Conservation (phyloP, 2,888 invertebrate genomes). For the Acheta domesticus region DNA sequence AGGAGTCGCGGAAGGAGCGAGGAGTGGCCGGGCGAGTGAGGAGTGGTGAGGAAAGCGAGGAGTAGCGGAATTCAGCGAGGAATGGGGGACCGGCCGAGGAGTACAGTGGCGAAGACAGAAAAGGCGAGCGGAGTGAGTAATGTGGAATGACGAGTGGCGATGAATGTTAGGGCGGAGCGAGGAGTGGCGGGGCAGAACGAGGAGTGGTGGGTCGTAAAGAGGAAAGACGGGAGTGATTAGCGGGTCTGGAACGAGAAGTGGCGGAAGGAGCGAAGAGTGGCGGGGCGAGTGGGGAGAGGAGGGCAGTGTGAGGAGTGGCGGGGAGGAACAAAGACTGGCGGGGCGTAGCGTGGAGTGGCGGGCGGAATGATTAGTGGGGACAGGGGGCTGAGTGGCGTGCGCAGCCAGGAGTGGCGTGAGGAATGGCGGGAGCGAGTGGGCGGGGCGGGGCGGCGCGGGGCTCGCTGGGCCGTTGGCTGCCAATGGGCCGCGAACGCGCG, state of each 20-base stretch:
- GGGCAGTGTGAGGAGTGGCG: too few relatives aligned
- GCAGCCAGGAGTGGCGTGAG: too few relatives aligned
- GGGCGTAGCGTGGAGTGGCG: too few relatives aligned
- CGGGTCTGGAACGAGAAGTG: neutral
- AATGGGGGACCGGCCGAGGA: neutral
- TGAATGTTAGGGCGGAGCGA: neutral
- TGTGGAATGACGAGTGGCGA: neutral
- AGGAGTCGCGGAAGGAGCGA: rapidly evolving
- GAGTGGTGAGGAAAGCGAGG: too few relatives aligned
- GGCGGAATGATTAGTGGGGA: too few relatives aligned
- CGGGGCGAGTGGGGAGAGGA: too few relatives aligned
- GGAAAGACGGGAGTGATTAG: neutral
- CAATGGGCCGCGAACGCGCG: too few relatives aligned
- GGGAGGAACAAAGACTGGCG: too few relatives aligned
- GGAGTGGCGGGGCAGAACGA: neutral
- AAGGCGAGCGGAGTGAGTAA: neutral
- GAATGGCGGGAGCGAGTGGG: too few relatives aligned
- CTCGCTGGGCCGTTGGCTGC: too few relatives aligned
- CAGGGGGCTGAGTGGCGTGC: too few relatives aligned
- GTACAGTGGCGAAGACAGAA: neutral
- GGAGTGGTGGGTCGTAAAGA: neutral
- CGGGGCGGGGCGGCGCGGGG: neutral
- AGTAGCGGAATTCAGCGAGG: neutral
- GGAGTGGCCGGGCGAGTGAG: too few relatives aligned
- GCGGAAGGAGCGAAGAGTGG: neutral